These are phyloP conservation scores for Drosophila pectinifera DNA, from an alignment of 1,140 invertebrate genomes.

Conservation along the genomic window DNA sequence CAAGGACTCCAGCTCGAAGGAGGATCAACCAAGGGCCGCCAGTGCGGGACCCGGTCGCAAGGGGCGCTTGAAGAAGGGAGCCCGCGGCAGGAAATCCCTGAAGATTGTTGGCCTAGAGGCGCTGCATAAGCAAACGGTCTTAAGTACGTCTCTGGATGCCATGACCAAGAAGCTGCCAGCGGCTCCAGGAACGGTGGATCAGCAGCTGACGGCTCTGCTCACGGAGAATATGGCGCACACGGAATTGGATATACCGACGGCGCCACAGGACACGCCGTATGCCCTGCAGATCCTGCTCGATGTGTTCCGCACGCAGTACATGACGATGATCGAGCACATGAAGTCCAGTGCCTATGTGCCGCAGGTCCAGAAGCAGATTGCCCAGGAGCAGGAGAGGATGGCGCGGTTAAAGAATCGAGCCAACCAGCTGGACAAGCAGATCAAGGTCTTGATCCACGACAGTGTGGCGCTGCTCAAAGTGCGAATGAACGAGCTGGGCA, in stretches of 20 bases:
- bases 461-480: slow-evolving; percentile 95
- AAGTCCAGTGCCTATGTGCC: slow-evolving; percentile 90
- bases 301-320: slow-evolving; percentile 92
- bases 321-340: slow-evolving; percentile 93
- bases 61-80: slow-evolving; percentile 75
- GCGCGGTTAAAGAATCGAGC: slow-evolving; percentile 91
- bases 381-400: slow-evolving; percentile 93
- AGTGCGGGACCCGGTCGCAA: slow-evolving; percentile 69
- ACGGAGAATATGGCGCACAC: slow-evolving; percentile 89
- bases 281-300: slow-evolving; percentile 94
- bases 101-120: slow-evolving; percentile 94
- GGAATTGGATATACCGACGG: slow-evolving; percentile 92
- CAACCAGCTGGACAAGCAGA: slow-evolving; percentile 95
- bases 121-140: slow-evolving; percentile 94
- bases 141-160: slow-evolving; percentile 89
- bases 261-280: slow-evolving; percentile 92
- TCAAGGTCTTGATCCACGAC: slow-evolving; percentile 95
- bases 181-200: slow-evolving; percentile 95
- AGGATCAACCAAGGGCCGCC: slow-evolving; percentile 51
- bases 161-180: slow-evolving; percentile 90
- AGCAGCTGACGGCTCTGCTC: slow-evolving; percentile 92
- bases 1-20: slow-evolving; percentile 72
- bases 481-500: slow-evolving; percentile 95
- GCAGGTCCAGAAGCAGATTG: slow-evolving; percentile 91
- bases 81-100: slow-evolving; percentile 67